Evolutionary conservation across 2,113 vertebrate genomes (phyloP).

Genomic region (Andinoacara biseriatus): DNA sequence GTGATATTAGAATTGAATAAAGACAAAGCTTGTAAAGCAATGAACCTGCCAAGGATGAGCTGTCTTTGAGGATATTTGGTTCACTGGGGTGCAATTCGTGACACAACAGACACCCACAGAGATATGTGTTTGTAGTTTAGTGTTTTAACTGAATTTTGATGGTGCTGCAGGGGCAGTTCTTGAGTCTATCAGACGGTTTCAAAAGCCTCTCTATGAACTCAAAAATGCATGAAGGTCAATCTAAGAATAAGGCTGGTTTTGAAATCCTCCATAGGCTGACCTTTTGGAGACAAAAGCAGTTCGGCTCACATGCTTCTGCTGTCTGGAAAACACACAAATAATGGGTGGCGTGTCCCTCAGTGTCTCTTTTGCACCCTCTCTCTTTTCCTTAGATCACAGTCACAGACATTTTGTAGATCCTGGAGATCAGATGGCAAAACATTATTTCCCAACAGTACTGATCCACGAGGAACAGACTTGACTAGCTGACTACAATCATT

Average conservation of each 20-base stretch:
- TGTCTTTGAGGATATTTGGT: background rate
- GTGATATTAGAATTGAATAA: conserved; percentile 11
- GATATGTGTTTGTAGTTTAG: background rate
- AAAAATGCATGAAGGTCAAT: conserved; percentile 46
- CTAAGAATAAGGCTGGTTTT: conserved; percentile 15
- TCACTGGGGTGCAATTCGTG: background rate
- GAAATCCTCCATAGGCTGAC: conserved; percentile 34
- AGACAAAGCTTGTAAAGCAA: conserved; percentile 1
- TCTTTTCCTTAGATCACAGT: conserved; percentile 26
- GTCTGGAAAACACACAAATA: conserved; percentile 22
- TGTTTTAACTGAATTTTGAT: background rate
- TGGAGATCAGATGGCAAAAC: background rate
- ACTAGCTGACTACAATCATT: background rate
- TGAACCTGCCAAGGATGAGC: background rate
- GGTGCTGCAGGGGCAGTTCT: background rate
- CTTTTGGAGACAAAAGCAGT: conserved; percentile 30
- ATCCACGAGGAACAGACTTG: background rate
- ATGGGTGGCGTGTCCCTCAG: background rate
- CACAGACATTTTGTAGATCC: background rate
- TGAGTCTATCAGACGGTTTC: background rate
- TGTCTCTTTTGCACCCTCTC: background rate
- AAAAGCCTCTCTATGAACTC: background rate
- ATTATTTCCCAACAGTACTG: background rate
- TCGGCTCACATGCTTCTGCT: background rate
- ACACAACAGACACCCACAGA: background rate